Evolutionary conservation across 2,888 invertebrate species (phyloP).

Genomic region (Tipula confusa): DNA sequence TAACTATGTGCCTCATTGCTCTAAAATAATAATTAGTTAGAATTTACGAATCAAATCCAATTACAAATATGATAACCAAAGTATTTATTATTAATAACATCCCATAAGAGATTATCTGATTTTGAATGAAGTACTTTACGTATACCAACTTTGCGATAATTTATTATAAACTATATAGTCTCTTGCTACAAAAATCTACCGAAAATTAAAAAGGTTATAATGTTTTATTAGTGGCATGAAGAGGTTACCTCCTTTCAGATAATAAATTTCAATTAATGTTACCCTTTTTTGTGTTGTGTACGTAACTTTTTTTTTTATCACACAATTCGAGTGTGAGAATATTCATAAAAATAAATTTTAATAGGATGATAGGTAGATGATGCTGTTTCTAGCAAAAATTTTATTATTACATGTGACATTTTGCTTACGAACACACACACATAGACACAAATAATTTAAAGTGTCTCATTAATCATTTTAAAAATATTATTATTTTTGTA

Average conservation of each 20-base stretch:
- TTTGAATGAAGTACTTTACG: not conserved
- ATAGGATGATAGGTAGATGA: too few species aligned
- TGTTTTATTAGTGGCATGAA: not conserved
- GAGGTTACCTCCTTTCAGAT: not conserved
- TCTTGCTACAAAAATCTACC: not conserved
- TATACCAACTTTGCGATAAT: not conserved
- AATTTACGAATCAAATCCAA: not conserved
- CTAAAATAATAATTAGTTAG: too few species aligned
- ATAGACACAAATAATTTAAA: too few species aligned
- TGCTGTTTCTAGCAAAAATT: too few species aligned
- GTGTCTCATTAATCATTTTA: too few species aligned
- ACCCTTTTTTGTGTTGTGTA: not conserved
- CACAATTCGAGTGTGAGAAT: not conserved
- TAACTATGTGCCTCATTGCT: too few species aligned
- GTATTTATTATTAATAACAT: not conserved
- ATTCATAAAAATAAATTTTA: too few species aligned
- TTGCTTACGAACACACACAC: too few species aligned
- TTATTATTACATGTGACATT: too few species aligned
- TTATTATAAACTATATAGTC: constrained; percentile 12
- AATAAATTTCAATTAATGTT: constrained; percentile 25
- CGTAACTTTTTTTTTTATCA: not conserved
- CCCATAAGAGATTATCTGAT: constrained; percentile 16
- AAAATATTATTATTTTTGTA: too few species aligned
- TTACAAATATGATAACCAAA: not conserved
- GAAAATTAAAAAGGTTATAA: not conserved